phyloP scores from a whole-genome alignment of 1,140 invertebrate species.

The Solen grandis region DNA sequence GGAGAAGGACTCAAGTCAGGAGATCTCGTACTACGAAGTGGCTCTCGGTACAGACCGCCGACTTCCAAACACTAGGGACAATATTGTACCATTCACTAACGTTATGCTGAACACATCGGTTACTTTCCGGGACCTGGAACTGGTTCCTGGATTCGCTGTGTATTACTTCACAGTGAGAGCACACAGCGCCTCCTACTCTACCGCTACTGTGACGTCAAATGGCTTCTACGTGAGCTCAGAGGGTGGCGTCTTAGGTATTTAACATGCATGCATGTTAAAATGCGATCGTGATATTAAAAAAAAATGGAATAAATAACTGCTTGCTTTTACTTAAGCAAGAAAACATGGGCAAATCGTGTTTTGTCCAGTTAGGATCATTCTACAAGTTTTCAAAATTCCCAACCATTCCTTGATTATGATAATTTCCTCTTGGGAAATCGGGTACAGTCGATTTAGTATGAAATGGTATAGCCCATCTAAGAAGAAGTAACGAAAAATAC shows the following conservation, averaged over 20 bases:
- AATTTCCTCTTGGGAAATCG: no score
- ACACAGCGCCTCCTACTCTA: constrained; percentile 65
- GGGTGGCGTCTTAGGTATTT: constrained; percentile 58
- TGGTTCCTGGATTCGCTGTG: no score
- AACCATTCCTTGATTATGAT: no score
- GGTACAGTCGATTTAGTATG: no score
- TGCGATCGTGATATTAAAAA: background rate
- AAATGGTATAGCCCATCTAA: no score
- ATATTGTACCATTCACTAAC: constrained; percentile 66
- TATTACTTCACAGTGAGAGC: constrained; percentile 73
- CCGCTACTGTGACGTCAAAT: no score
- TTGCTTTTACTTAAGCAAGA: background rate
- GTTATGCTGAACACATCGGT: constrained; percentile 67
- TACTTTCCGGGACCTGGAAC: constrained; percentile 69
- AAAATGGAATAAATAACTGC: background rate
- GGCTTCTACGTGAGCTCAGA: constrained; percentile 67
- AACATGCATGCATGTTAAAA: background rate
- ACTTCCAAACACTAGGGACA: constrained; percentile 66
- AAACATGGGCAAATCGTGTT: no score
- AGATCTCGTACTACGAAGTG: constrained; percentile 67
- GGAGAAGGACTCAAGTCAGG: constrained; percentile 44
- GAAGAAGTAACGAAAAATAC: no score
- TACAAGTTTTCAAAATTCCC: no score
- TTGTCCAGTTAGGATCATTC: no score
- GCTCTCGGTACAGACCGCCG: constrained; percentile 72